Conservation (phyloP, 1,140 invertebrate species). For the Arctopsyche grandis region DNA sequence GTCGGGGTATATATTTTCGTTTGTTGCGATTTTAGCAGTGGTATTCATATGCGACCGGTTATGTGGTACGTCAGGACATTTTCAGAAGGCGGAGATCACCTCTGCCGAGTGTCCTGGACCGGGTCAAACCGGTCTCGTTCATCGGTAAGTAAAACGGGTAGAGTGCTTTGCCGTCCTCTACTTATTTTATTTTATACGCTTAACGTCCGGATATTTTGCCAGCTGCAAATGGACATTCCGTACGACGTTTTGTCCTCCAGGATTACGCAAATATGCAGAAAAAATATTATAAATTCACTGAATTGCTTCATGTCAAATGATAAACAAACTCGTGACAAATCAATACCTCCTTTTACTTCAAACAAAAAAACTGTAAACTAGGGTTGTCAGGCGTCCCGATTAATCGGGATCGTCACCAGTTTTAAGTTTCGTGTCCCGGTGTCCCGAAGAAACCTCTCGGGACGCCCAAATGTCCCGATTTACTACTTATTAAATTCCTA, state of each 20-base stretch:
- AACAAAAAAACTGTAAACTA: too few relatives aligned
- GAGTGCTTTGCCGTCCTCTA: neutral
- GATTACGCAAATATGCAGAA: too few relatives aligned
- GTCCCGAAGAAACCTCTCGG: too few relatives aligned
- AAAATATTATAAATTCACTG: too few relatives aligned
- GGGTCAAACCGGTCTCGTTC: slow-evolving; percentile 16
- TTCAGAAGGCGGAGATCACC: slow-evolving; percentile 15
- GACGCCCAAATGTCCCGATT: too few relatives aligned
- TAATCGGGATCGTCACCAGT: too few relatives aligned
- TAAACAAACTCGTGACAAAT: too few relatives aligned
- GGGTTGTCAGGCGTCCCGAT: too few relatives aligned
- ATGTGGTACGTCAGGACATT: neutral
- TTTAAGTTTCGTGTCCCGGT: too few relatives aligned
- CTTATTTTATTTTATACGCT: slow-evolving; percentile 1
- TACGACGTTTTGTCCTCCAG: neutral
- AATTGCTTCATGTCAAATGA: too few relatives aligned
- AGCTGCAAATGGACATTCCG: neutral
- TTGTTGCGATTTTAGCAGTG: neutral
- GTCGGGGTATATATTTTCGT: neutral
- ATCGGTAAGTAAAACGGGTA: slow-evolving; percentile 2
- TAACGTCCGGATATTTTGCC: slow-evolving; percentile 5
- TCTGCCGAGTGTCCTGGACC: slow-evolving; percentile 13
- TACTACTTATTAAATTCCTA: too few relatives aligned
- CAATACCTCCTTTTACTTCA: too few relatives aligned
- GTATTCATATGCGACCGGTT: neutral